Percentiles rank a stretch among this genome's conserved stretches.
These are phyloP conservation scores for Lithosia quadra DNA, from an alignment of 2,888 invertebrate species.

Conservation along the genomic window DNA sequence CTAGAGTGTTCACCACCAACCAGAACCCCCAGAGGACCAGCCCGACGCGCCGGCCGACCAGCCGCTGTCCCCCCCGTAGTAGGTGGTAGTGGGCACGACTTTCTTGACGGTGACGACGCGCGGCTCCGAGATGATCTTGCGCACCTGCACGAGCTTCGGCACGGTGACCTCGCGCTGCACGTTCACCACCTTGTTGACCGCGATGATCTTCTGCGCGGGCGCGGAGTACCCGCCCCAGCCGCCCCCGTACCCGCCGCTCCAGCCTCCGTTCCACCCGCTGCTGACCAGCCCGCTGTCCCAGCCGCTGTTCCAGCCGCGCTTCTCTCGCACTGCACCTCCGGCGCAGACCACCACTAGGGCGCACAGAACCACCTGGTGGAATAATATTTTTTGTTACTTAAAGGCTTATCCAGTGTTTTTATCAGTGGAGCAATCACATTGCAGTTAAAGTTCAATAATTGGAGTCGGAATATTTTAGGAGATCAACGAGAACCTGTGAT, in stretches of 20 bases:
- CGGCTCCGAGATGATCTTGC: slow-evolving; percentile 57
- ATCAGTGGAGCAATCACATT: too few relatives aligned
- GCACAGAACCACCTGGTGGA: slow-evolving; percentile 13
- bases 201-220: slow-evolving; percentile 16
- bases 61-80: background rate
- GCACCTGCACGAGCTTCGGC: slow-evolving; percentile 53
- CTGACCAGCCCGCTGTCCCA: background rate
- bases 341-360: slow-evolving; percentile 17
- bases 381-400: too few relatives aligned
- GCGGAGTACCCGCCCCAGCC: slow-evolving; percentile 28
- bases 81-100: slow-evolving; percentile 32
- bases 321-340: slow-evolving; percentile 10
- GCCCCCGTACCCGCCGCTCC: background rate
- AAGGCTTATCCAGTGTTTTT: too few relatives aligned
- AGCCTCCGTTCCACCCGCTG: slow-evolving; percentile 3
- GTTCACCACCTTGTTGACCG: slow-evolving; percentile 54
- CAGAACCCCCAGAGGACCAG: background rate
- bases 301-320: slow-evolving; percentile 18
- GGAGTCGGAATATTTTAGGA: too few relatives aligned
- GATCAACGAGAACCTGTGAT: too few relatives aligned
- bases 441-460: too few relatives aligned
- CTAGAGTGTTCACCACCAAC: background rate
- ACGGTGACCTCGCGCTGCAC: slow-evolving; percentile 48
- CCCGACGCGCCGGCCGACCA: background rate
- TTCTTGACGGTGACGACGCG: slow-evolving; percentile 60